Base-by-base conservation (phyloP, 2,888 invertebrate species). In the Quadroppia sp. region DNA sequence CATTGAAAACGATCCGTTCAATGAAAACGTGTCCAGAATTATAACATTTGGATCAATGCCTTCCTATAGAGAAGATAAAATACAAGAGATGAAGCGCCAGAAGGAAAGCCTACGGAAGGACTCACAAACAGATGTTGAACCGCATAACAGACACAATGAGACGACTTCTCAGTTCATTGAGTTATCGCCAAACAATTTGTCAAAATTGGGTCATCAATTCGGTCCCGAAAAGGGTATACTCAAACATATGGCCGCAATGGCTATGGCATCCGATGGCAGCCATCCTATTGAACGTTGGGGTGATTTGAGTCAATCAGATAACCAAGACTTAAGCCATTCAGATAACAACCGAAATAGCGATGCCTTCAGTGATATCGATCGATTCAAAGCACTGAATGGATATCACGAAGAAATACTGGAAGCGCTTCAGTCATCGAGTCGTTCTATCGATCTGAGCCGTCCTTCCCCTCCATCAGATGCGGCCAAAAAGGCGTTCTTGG, bases 391-490 rank as follows among this genome's bases (percentile, higher is more conserved):
- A 85, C 90, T 90, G 76, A 92, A 93, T 82, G 94, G 93, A 56
- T 94, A 94, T 84, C 94, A 94, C 83, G 94, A 93, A 81, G 91
- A 92, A 81, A 90, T 94, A 80, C 86, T 94, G 78, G 92, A 92
- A 82, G 93, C 92, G n/a, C 83, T 94, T 79, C 88, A 92, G 78
- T 72, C 77, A 30, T 75, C 75, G 71, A 76, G 75, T 71, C 76
- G 64, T 9, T 64, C 64, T 7, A 36, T 64, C 20, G 64, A 64
- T 64, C 20, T 64, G 36, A 20, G 32, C 7, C 64, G 64, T 7
- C 64, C 32, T 2, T 30, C 30, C 7, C 64, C 40, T 36, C 7
- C 32, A 20, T 64, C 64, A 36, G 64, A 64, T 20, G 64, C 64
- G 13, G 64, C 64, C 2, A 64, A 64, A 13, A 64, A 64, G n/a